phyloP scores from a whole-genome alignment of 2,113 vertebrate genomes.

The Agapornis roseicollis region DNA sequence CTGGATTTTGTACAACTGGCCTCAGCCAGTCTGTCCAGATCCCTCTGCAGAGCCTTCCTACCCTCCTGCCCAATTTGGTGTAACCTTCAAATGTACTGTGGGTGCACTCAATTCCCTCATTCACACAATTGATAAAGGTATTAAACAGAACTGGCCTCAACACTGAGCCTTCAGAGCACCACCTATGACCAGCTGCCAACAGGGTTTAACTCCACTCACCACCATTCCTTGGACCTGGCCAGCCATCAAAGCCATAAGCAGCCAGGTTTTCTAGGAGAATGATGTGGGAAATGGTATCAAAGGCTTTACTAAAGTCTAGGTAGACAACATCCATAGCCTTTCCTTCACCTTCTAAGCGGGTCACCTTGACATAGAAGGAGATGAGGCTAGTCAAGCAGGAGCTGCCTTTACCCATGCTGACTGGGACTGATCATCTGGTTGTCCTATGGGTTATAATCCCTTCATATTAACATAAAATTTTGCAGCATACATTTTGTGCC shows the following conservation, averaged over 20 bases:
- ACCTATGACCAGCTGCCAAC: rapidly evolving
- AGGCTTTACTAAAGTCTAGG: background rate
- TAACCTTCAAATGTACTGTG: background rate
- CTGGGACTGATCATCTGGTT: background rate
- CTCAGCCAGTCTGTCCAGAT: background rate
- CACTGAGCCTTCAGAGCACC: background rate
- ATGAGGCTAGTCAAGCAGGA: background rate
- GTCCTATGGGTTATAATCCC: background rate
- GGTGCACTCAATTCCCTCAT: background rate
- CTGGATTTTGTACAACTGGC: background rate
- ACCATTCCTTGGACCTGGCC: background rate
- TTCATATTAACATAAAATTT: background rate
- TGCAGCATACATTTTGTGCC: background rate
- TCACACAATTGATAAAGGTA: no score
- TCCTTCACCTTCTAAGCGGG: background rate
- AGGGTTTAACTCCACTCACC: background rate
- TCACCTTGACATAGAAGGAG: background rate
- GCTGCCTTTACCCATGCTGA: background rate
- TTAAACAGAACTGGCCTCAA: background rate
- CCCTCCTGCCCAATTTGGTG: background rate
- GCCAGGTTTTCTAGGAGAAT: background rate
- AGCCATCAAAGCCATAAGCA: background rate
- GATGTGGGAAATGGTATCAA: background rate
- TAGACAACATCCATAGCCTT: background rate
- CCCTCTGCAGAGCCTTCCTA: background rate